These are phyloP conservation scores for Ophiodon elongatus DNA, from an alignment of 2,113 vertebrate species.

Conservation along the genomic window DNA sequence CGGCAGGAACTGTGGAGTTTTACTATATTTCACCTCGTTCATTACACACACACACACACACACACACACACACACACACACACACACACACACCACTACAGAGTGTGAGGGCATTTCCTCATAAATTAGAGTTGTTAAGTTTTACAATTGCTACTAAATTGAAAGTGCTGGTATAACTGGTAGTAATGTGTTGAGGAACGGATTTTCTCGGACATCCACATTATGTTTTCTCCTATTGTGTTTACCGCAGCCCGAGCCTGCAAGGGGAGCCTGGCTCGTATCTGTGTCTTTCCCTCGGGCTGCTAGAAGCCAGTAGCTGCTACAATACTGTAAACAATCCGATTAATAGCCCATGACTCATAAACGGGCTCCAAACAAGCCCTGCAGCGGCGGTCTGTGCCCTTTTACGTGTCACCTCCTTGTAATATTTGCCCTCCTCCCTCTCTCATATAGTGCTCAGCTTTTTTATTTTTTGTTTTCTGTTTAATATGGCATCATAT, in stretches of 20 bases:
- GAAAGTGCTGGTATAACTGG: constrained; percentile 45
- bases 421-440: constrained; percentile 64
- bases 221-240: constrained; percentile 42
- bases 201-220: constrained; percentile 47
- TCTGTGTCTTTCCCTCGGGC: constrained; percentile 71
- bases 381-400: constrained; percentile 64
- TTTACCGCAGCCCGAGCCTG: constrained; percentile 58
- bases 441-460: constrained; percentile 26
- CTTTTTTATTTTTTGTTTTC: constrained; percentile 63
- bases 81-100: constrained; percentile 23
- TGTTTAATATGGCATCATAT: constrained; percentile 54
- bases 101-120: constrained; percentile 54
- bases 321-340: constrained; percentile 83
- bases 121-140: constrained; percentile 70
- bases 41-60: constrained; percentile 55
- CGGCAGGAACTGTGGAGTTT: constrained; percentile 46
- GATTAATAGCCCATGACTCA: constrained; percentile 85
- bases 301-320: constrained; percentile 74
- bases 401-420: constrained; percentile 64
- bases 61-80: constrained; percentile 19
- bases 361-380: constrained; percentile 79
- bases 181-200: constrained; percentile 19
- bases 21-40: constrained; percentile 65
- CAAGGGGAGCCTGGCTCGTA: constrained; percentile 71
- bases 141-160: constrained; percentile 67